Conservation (phyloP, 2,113 vertebrate genomes). For the Nesogale talazaci region DNA sequence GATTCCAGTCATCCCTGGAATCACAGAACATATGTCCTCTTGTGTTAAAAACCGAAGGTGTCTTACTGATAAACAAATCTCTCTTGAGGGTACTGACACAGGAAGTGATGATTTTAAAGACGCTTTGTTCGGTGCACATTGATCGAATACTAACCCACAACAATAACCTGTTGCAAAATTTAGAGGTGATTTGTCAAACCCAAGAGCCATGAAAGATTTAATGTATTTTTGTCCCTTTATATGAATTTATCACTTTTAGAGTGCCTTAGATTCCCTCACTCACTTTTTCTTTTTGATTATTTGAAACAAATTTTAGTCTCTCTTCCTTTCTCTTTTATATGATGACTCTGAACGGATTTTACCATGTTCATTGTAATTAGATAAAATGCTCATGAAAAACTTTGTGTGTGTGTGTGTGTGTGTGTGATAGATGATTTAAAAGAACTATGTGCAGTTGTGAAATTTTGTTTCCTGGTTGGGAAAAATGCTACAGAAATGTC, state of each 20-base stretch:
- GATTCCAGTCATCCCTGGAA: not conserved
- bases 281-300: slow-evolving; percentile 21
- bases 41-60: slow-evolving; percentile 70
- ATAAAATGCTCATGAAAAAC: slow-evolving; percentile 21
- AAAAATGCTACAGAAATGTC: too few relatives aligned
- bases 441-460: too few relatives aligned
- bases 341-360: not conserved
- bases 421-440: too few relatives aligned
- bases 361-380: not conserved
- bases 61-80: slow-evolving; percentile 72
- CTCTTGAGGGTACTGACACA: slow-evolving; percentile 49
- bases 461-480: too few relatives aligned
- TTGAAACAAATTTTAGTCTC: not conserved
- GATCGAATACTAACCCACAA: slow-evolving; percentile 42
- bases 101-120: slow-evolving; percentile 62
- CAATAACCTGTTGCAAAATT: slow-evolving; percentile 57
- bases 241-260: slow-evolving; percentile 17
- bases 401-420: too few relatives aligned
- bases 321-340: not conserved
- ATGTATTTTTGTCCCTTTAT: slow-evolving; percentile 62
- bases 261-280: slow-evolving; percentile 46
- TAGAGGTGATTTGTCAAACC: slow-evolving; percentile 74
- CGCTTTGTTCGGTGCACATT: not conserved
- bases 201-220: slow-evolving; percentile 61
- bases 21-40: slow-evolving; percentile 66